These are phyloP conservation scores for Alcis repandata DNA, from an alignment of 2,888 invertebrate genomes.

Conservation along the genomic window DNA sequence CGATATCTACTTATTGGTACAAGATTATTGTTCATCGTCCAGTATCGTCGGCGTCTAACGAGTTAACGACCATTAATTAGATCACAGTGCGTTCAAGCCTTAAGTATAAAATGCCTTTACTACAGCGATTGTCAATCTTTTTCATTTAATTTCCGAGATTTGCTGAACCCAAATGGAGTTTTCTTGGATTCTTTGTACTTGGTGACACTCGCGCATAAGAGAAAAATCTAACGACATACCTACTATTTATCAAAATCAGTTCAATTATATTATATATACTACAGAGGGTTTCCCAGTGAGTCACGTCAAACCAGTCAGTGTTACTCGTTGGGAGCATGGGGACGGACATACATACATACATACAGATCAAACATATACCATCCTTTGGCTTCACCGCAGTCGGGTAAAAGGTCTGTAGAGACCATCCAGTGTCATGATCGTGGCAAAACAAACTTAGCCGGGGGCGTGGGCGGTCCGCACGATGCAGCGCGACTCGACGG, in stretches of 20 bases:
- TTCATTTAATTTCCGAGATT: neutral
- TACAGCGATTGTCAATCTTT: slow-evolving; percentile 56
- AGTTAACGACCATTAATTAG: slow-evolving; percentile 64
- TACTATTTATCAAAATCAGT: too few relatives aligned
- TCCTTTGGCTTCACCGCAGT: too few relatives aligned
- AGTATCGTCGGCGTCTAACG: slow-evolving; percentile 62
- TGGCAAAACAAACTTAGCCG: slow-evolving; percentile 70
- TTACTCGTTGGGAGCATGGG: too few relatives aligned
- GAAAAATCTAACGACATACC: too few relatives aligned
- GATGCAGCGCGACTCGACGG: slow-evolving; percentile 40
- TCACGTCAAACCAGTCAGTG: too few relatives aligned
- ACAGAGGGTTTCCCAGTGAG: too few relatives aligned
- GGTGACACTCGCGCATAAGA: too few relatives aligned
- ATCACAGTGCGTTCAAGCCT: slow-evolving; percentile 69
- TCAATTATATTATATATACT: too few relatives aligned
- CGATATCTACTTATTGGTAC: slow-evolving; percentile 42
- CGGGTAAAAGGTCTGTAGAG: slow-evolving; percentile 9
- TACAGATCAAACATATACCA: too few relatives aligned
- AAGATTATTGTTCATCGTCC: slow-evolving; percentile 54
- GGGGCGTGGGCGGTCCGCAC: slow-evolving; percentile 70
- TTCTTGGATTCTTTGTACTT: too few relatives aligned
- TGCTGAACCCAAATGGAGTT: neutral
- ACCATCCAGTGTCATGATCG: slow-evolving; percentile 15
- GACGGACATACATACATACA: too few relatives aligned
- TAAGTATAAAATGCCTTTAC: slow-evolving; percentile 57